A percentile compares a stretch with the other conserved stretches of the same genome.
phyloP scores from a whole-genome alignment of 2,797 vertebrate species.

The Myotis myotis region DNA sequence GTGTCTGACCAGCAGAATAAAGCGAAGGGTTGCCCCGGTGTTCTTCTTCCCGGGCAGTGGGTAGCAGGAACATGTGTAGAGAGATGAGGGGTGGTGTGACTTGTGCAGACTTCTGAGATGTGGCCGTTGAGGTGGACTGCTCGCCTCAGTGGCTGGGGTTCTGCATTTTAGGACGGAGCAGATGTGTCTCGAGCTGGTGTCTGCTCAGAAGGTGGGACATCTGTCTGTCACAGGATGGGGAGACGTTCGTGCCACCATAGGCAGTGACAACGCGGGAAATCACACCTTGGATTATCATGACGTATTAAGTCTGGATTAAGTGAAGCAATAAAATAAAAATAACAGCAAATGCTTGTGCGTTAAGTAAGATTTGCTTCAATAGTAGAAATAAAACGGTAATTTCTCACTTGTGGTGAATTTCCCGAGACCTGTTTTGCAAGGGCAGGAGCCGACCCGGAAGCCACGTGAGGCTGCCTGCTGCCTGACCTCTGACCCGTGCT shows the following conservation, averaged over 20 bases:
- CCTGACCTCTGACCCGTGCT: too few relatives aligned
- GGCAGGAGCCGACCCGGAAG: not conserved
- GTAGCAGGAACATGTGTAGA: too few relatives aligned
- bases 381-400: not conserved
- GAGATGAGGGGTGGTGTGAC: too few relatives aligned
- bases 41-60: not conserved
- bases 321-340: conserved; percentile 54
- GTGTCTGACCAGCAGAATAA: not conserved
- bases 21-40: rapidly evolving
- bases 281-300: conserved; percentile 58
- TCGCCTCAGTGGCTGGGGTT: not conserved
- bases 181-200: not conserved
- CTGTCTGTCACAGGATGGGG: conserved; percentile 56
- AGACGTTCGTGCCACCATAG: conserved; percentile 1
- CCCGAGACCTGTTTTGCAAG: not conserved
- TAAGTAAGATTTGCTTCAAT: conserved; percentile 3
- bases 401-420: not conserved
- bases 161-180: not conserved
- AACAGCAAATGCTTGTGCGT: not conserved
- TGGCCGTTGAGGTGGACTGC: not conserved
- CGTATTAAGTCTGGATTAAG: conserved; percentile 53
- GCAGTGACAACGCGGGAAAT: conserved; percentile 45
- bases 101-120: not conserved
- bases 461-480: not conserved
- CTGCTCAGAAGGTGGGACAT: conserved; percentile 36